Base-by-base conservation (phyloP, 2,888 invertebrate genomes). In the Schizotus pectinicornis region DNA sequence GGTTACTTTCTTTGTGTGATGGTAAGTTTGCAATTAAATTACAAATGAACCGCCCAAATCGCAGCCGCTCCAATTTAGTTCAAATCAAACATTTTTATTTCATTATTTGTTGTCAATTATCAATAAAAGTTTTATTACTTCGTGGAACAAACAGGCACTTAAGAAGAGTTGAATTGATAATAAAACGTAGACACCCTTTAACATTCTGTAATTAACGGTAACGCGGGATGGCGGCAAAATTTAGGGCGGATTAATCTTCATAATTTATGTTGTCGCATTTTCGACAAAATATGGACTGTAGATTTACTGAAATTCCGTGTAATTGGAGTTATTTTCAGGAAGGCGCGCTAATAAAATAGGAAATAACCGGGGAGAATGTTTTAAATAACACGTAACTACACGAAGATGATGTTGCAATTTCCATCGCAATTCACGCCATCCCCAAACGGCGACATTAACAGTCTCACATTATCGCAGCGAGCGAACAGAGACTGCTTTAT, bases 401-500 rank as follows among this genome's bases (percentile, higher is more conserved):
- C 22, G 22, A 22, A 22, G 22, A 22, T 22, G 5, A 22, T 22
- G 22, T 22, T 3, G 22, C 22, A 22, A 9, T 22, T 22, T 39
- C 11, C 22, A 11, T 11, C 1, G 41, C 6, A 14, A 14, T 41
- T 13, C 8, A 9, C n/a, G 41, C 30, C n/a, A 30, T 13, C 5
- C 7, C 11, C 8, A 39, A n/a, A 38, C 1, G 6, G 31, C 14
- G 13, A 3, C 11, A 9, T 14, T n/a, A n/a, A n/a, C 22, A 22
- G 22, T 22, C 22, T 22, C 22, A 22, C 22, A 22, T 8, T 41
- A 6, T 45, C 14, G 8, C 38, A 41, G 38, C 49, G 22, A 31
- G 43, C 41, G 32, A 48, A 47, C 33, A 13, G 35, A 8, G 45
- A 30, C 37, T 50, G 14, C 43, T 50, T 56, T 50, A 50, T 50